Percentiles rank a stretch among this genome's conserved stretches.
phyloP scores from a whole-genome alignment of 2,888 invertebrate genomes.

The Serripes groenlandicus region DNA sequence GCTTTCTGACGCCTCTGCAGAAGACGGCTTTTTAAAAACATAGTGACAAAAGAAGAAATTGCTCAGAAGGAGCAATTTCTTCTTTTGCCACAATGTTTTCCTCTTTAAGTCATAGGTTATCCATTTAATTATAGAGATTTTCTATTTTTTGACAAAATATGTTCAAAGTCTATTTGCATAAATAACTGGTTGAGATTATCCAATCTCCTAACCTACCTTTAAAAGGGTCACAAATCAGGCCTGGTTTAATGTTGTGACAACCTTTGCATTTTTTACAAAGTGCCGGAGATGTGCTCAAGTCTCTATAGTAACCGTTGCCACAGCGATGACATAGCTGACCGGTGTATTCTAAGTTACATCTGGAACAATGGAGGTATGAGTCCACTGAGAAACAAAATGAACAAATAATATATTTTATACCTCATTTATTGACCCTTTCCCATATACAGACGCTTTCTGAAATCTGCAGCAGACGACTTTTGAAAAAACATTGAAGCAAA shows the following conservation, averaged over 20 bases:
- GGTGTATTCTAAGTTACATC: constrained; percentile 74
- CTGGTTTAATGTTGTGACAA: constrained; percentile 66
- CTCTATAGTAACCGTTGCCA: constrained; percentile 76
- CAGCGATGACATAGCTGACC: constrained; percentile 81
- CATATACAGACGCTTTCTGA: neutral
- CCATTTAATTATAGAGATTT: too few relatives aligned
- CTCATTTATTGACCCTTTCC: neutral
- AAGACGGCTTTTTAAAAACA: neutral
- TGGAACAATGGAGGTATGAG: constrained; percentile 72
- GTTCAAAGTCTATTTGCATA: too few relatives aligned
- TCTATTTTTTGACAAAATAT: too few relatives aligned
- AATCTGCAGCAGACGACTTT: too few relatives aligned
- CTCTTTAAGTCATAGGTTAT: too few relatives aligned
- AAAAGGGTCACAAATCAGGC: constrained; percentile 70
- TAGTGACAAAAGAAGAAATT: neutral
- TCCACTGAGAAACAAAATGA: constrained; percentile 71
- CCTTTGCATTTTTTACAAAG: constrained; percentile 73
- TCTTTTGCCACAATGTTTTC: neutral
- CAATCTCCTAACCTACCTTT: constrained; percentile 71
- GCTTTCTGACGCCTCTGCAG: neutral
- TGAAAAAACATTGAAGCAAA: constrained; percentile 3
- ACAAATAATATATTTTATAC: too few relatives aligned
- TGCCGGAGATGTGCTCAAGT: constrained; percentile 30
- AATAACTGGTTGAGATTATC: too few relatives aligned
- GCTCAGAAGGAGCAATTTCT: neutral